Base-by-base conservation (phyloP, 2,797 vertebrate species). In the Xerus rutilus region DNA sequence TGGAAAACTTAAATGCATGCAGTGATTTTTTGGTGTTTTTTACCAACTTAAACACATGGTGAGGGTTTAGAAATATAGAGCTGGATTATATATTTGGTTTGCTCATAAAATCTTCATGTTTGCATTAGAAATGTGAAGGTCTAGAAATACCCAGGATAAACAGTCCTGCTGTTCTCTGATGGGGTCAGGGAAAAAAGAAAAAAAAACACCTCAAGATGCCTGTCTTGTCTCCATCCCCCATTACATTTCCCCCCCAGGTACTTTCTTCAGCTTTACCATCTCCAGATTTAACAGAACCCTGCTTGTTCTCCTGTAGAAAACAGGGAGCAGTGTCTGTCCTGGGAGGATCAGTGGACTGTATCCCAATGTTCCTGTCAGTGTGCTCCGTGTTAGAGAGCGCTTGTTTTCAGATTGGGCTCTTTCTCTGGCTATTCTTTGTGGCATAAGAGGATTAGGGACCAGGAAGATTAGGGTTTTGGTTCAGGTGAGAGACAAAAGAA, bases 31-130 rank as follows among this genome's bases (percentile, higher is more conserved):
- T 77, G 72, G 39, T 65, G 12, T 54, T 35, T 39, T 13, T 57
- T 5, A 81, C 95, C 77, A 88, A 86, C n/a, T 45, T 91, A 95
- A 96, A 78, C 77, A 96, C 62, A 78, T 15, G 25, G 74, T 65
- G 49, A 90, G 95, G 92, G 67, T 86, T 77, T 84, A 89, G 83
- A 94, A 96, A 73, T 97, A 97, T 92, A 97, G 92, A 86, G 93
- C 76, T 85, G 93, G 82, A 96, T 96, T 97, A 84, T 97, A 85
- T 91, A 76, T 86, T 96, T 74, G 89, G 93, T 94, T 93, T 94
- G 91, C 95, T 97, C 91, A 92, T 96, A 96, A 97, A 97, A 89
- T 79, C 93, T 93, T 86, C 39, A 3, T 97, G 94, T 98, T 97
- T 97, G 79, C 84, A 45, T 97, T 97, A 96, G 94, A 95, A 79